Evolutionary conservation across 2,113 vertebrate genomes (phyloP).

Genomic region (Pangasianodon hypophthalmus): DNA sequence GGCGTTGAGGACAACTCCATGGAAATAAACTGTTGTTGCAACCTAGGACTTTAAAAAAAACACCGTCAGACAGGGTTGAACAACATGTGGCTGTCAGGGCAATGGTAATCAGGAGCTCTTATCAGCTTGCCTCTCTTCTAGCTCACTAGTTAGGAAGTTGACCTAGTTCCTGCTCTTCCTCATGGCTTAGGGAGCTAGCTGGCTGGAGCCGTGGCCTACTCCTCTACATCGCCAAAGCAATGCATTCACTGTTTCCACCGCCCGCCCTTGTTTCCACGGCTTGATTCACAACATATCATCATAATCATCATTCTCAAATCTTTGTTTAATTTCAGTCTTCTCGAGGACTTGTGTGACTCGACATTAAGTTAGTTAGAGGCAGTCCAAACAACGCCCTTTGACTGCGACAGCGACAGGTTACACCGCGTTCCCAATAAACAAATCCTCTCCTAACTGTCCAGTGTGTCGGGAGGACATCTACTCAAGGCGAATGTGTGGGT

Average conservation of each 20-base stretch:
- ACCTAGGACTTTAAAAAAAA: not conserved
- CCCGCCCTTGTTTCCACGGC: not conserved
- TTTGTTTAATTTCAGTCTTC: not conserved
- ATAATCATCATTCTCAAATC: not conserved
- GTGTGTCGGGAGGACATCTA: not conserved
- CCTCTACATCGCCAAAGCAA: not conserved
- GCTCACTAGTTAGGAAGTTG: not conserved
- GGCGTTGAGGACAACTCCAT: not conserved
- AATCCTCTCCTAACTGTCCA: not conserved
- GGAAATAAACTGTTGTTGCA: not conserved
- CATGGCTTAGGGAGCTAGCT: not conserved
- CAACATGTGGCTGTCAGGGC: not conserved
- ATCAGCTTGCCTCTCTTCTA: not conserved
- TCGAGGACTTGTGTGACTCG: not conserved
- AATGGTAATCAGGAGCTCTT: not conserved
- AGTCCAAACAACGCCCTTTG: constrained; percentile 42
- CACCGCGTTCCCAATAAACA: constrained; percentile 10
- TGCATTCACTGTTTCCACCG: not conserved
- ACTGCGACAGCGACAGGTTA: constrained; percentile 46
- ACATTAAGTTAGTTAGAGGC: not conserved
- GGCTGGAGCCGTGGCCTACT: constrained; percentile 1
- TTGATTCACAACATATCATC: not conserved
- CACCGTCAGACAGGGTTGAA: not conserved
- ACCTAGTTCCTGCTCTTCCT: not conserved
- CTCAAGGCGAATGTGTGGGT: not conserved